Evolutionary conservation across 1,140 invertebrate genomes (phyloP), one percentile per base, ranked within the genome.

Genomic region (Drosophila parabipectinata): DNA sequence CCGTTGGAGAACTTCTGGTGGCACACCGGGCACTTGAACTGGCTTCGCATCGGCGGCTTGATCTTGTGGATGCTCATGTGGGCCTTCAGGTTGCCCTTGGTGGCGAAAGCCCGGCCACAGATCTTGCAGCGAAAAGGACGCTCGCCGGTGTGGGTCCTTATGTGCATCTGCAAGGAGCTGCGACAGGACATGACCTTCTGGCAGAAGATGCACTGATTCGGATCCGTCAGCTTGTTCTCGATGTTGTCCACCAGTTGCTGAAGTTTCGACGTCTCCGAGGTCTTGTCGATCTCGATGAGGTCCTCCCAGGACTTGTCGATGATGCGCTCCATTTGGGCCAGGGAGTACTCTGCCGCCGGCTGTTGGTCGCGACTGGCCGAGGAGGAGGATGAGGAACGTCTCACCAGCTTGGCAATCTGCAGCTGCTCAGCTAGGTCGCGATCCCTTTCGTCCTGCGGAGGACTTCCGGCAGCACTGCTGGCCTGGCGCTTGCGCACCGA

Each of bases 131-230:
- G 96, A 92, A 99, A 99, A 0, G 98, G 98, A 55, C 98, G 93
- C 92, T 99, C 98, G 2, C 98, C 97, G 0, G 91, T 92, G 41
- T 91, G 91, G n/a, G 97, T 98, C 62, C 97, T 93, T 92, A 99
- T 99, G 93, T 99, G 99, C 98, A 99, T 99, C 93, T 99, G 98
- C 30, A 99, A 93, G 3, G 98, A 98, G 92, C 97, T 98, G 92
- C 99, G 99, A 92, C 98, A 99, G 45, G 98, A 99, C 26, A 99
- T 94, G 28, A 99, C 97, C 69, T 98, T 94, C 91, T 99, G 97
- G 91, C 99, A 99, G 68, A 99, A 98, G 10, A 99, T 96, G 93
- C 99, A 99, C 93, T 99, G 97, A 91, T 99, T 99, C 0, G 98
- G 98, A 93, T 99, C 98, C 2, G 96, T 97, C 60, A 98, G 92